Percentiles rank a stretch among this genome's conserved stretches.
These are phyloP conservation scores for Melanotaenia pygmaea DNA, from an alignment of 2,797 vertebrate species.

Conservation along the genomic window DNA sequence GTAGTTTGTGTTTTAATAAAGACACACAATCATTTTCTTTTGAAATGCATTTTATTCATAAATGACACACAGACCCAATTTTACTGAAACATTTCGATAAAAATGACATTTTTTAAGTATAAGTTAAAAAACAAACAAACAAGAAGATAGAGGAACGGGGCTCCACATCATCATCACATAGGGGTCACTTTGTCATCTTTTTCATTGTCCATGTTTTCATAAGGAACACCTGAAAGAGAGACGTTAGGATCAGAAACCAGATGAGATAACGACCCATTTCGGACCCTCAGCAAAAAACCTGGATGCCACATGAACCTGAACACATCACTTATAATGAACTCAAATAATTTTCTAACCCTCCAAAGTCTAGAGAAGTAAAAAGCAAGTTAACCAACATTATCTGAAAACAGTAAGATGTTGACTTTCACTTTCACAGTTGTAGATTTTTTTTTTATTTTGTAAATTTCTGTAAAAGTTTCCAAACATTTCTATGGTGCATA, in stretches of 20 bases:
- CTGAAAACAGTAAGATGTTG: not conserved
- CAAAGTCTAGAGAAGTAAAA: not conserved
- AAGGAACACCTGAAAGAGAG: constrained; percentile 52
- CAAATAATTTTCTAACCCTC: not conserved
- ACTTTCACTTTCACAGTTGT: too few species aligned
- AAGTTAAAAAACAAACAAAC: constrained; percentile 64
- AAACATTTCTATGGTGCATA: too few species aligned
- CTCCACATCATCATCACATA: constrained; percentile 53
- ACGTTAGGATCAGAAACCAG: too few species aligned
- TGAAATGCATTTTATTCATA: constrained; percentile 39
- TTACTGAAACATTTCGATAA: not conserved
- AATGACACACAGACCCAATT: constrained; percentile 16
- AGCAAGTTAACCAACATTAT: too few species aligned
- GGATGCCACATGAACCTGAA: too few species aligned
- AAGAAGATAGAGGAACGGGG: not conserved
- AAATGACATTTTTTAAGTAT: constrained; percentile 33
- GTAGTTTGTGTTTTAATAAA: not conserved
- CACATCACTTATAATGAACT: not conserved
- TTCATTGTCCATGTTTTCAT: constrained; percentile 38
- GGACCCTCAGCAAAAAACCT: too few species aligned
- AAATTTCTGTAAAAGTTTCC: too few species aligned
- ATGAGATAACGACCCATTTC: too few species aligned
- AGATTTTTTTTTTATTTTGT: too few species aligned
- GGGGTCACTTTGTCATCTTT: constrained; percentile 13
- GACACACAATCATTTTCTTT: not conserved